Evolutionary conservation across 2,888 invertebrate genomes (phyloP).

Genomic region (Mythimna pallens): DNA sequence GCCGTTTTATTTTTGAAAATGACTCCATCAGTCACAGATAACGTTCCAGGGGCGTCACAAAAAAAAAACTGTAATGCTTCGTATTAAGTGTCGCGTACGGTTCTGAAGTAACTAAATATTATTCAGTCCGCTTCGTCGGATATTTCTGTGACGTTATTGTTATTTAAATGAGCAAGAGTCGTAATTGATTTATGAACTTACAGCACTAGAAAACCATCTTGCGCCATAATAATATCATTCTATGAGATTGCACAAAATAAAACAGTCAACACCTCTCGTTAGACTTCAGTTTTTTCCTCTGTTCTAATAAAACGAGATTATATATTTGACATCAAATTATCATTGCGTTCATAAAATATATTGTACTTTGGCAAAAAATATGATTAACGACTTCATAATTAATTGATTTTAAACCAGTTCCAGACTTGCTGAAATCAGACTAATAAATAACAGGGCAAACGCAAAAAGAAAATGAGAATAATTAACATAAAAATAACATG

Average conservation of each 20-base stretch:
- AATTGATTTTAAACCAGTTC: slow-evolving; percentile 37
- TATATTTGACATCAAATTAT: slow-evolving; percentile 53
- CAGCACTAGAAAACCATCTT: slow-evolving; percentile 25
- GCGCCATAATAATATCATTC: slow-evolving; percentile 37
- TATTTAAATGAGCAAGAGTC: slow-evolving; percentile 67
- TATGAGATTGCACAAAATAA: slow-evolving; percentile 43
- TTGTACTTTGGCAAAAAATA: slow-evolving; percentile 31
- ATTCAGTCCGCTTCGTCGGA: slow-evolving; percentile 73
- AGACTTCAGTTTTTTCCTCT: slow-evolving; percentile 33
- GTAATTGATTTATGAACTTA: slow-evolving; percentile 65
- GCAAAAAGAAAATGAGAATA: slow-evolving; percentile 33
- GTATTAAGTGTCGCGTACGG: slow-evolving; percentile 82
- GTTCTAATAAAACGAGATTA: slow-evolving; percentile 30
- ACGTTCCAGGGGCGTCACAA: slow-evolving; percentile 81
- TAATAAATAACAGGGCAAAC: slow-evolving; percentile 25
- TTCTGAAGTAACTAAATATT: slow-evolving; percentile 84
- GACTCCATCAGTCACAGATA: slow-evolving; percentile 88
- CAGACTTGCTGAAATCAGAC: slow-evolving; percentile 13
- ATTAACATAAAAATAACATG: slow-evolving; percentile 33
- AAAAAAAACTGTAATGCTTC: slow-evolving; percentile 76
- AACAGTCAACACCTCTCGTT: slow-evolving; percentile 41
- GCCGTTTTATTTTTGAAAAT: slow-evolving; percentile 89
- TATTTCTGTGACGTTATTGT: slow-evolving; percentile 78
- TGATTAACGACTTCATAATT: slow-evolving; percentile 34
- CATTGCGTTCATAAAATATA: slow-evolving; percentile 43